A percentile compares a stretch with the other conserved stretches of the same genome.
These are phyloP conservation scores for Unio pictorum DNA, from an alignment of 2,888 invertebrate genomes.

Conservation along the genomic window DNA sequence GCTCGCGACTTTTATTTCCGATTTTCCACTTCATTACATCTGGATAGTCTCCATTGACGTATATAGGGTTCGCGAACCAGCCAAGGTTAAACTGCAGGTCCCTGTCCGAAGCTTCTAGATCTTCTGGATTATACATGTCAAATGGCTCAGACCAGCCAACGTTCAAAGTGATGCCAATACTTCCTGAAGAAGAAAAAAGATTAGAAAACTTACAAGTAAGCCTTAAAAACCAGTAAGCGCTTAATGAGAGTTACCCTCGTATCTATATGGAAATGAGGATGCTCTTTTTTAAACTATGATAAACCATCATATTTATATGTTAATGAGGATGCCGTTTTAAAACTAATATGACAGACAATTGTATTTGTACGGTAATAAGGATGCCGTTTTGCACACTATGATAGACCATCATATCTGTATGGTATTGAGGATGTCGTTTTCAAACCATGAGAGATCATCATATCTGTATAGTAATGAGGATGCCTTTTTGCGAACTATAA, in stretches of 20 bases:
- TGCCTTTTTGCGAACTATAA: no score
- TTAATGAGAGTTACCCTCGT: background rate
- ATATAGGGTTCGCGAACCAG: conserved; percentile 66
- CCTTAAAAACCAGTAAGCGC: background rate
- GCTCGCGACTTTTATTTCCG: conserved; percentile 44
- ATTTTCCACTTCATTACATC: conserved; percentile 55
- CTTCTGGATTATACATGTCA: conserved; percentile 45
- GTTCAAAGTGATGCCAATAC: conserved; percentile 54
- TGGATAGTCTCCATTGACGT: conserved; percentile 74
- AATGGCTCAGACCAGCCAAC: conserved; percentile 54
- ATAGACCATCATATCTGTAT: background rate
- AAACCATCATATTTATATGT: no score
- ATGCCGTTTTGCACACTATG: no score
- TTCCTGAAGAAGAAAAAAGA: conserved; percentile 32
- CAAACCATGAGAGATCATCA: no score
- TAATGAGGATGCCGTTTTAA: no score
- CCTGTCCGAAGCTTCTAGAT: conserved; percentile 55
- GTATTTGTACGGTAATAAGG: no score
- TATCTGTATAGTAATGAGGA: no score
- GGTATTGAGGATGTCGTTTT: background rate
- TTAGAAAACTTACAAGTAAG: no score
- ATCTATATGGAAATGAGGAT: background rate
- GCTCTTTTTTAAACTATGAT: background rate
- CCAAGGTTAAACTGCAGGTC: conserved; percentile 55
- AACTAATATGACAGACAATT: no score